Evolutionary conservation across 2,888 invertebrate species (phyloP).

Genomic region (Folsomia candida): DNA sequence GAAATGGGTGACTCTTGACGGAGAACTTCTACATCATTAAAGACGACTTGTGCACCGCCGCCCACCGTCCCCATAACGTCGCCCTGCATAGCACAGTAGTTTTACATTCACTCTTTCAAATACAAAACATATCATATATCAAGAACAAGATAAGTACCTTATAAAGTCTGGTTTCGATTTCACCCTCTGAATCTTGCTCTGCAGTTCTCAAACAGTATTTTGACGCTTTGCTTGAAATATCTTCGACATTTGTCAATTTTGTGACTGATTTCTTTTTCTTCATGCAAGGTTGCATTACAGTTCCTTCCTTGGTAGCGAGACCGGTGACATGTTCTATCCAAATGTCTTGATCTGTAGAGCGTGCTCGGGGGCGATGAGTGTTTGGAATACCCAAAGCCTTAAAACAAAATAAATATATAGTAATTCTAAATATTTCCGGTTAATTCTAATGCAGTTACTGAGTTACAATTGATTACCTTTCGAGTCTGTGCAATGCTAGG

Average conservation of each 20-base stretch:
- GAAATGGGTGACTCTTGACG: conserved; percentile 73
- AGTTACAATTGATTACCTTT: conserved; percentile 17
- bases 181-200: conserved; percentile 86
- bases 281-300: conserved; percentile 82
- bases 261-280: conserved; percentile 75
- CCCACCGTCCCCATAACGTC: conserved; percentile 90
- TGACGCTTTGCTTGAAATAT: conserved; percentile 61
- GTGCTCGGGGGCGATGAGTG: conserved; percentile 60
- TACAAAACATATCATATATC: background rate
- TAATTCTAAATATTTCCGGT: no score
- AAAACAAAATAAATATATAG: background rate
- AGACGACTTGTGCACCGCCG: conserved; percentile 92
- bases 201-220: conserved; percentile 93
- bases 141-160: conserved; percentile 63
- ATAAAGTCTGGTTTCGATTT: conserved; percentile 85
- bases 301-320: conserved; percentile 68
- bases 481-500: conserved; percentile 18
- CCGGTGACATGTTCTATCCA: conserved; percentile 87
- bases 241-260: conserved; percentile 70
- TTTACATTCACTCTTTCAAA: conserved; percentile 2
- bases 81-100: conserved; percentile 66
- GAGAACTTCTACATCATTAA: conserved; percentile 88
- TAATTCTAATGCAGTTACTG: no score
- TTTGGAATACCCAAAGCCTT: background rate
- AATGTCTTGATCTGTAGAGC: conserved; percentile 70